Base-by-base conservation (phyloP, 2,888 invertebrate species). In the Dioctria linearis region DNA sequence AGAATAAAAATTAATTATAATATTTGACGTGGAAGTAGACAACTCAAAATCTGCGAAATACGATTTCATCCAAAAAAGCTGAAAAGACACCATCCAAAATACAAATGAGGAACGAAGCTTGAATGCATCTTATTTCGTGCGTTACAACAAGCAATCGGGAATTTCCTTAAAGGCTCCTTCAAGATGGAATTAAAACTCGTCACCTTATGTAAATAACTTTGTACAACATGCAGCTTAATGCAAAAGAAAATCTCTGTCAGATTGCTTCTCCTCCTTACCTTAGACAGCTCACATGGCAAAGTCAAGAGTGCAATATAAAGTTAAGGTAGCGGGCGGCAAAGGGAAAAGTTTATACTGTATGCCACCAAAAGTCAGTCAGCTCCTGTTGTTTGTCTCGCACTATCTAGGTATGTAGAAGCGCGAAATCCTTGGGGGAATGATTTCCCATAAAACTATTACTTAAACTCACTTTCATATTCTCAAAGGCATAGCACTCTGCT, bases 381-480 rank as follows among this genome's bases (percentile, higher is more conserved):
- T 25, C 43, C 37, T 51, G 69, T 25, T 25, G 25, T 69, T 69
- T 69, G 51, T 69, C 39, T 40, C 65, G n/a, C 42, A 37, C 6
- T 5, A 42, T 25, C 40, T 11, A 42, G 9, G 5, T 69, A 9
- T 51, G 39, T 2, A 25, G 25, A 54, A 54, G 25, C n/a, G 37
- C 37, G 69, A 3, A 8, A 11, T 9, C 54, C 71, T 13, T 43
- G 8, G 73, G 11, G 73, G 57, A 57, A 51, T 59, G 73, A 73
- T 43, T 73, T 43, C 40, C 42, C 73, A 51, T 59, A 73, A 73
- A 73, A 73, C 73, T 73, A 73, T 73, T 59, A 73, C 54, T 73
- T 73, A 59, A 13, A 51, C 57, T 73, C 54, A 13, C 73, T 59
- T 73, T 73, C 73, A 59, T 73, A 25, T 57, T 73, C 73, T 59